Percentiles rank a stretch among this genome's conserved stretches.
phyloP scores from a whole-genome alignment of 1,140 invertebrate genomes.

The Triops cancriformis region DNA sequence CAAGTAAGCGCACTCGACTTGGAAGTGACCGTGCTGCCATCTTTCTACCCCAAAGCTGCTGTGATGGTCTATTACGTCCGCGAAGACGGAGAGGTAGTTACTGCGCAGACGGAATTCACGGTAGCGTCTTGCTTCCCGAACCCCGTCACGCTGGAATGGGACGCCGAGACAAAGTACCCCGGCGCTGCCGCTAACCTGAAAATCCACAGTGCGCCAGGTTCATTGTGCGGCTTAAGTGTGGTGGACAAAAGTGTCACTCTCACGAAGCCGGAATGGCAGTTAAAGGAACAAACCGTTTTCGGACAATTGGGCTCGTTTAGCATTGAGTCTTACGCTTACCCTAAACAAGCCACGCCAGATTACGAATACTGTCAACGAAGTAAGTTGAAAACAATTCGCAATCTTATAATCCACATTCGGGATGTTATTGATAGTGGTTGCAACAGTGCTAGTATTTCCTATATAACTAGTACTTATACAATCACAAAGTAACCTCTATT shows the following conservation, averaged over 20 bases:
- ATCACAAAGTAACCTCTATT: too few species aligned
- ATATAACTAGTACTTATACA: too few species aligned
- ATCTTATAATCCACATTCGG: conserved; percentile 24
- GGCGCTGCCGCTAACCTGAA: conserved; percentile 44
- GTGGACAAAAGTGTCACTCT: conserved; percentile 52
- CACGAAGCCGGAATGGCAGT: conserved; percentile 36
- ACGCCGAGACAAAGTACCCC: conserved; percentile 42
- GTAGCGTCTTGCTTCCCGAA: conserved; percentile 51
- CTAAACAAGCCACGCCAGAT: conserved; percentile 38
- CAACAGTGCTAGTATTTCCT: too few species aligned
- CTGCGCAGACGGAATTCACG: conserved; percentile 43
- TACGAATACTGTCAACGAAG: conserved; percentile 32
- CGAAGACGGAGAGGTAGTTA: conserved; percentile 59
- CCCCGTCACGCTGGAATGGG: conserved; percentile 45
- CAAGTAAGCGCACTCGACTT: conserved; percentile 35
- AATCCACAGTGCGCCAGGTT: conserved; percentile 46
- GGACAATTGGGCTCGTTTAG: conserved; percentile 38
- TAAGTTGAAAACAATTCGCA: conserved; percentile 27
- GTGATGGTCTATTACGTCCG: conserved; percentile 67
- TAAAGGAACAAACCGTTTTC: conserved; percentile 38
- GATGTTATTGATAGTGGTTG: too few species aligned
- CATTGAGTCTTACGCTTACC: conserved; percentile 35
- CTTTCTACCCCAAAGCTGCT: conserved; percentile 34
- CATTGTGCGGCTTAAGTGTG: conserved; percentile 50
- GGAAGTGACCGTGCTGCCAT: conserved; percentile 30